Evolutionary conservation across 2,888 invertebrate genomes (phyloP), one percentile per base, ranked within the genome.

Genomic region (Willowsia nigromaculata): DNA sequence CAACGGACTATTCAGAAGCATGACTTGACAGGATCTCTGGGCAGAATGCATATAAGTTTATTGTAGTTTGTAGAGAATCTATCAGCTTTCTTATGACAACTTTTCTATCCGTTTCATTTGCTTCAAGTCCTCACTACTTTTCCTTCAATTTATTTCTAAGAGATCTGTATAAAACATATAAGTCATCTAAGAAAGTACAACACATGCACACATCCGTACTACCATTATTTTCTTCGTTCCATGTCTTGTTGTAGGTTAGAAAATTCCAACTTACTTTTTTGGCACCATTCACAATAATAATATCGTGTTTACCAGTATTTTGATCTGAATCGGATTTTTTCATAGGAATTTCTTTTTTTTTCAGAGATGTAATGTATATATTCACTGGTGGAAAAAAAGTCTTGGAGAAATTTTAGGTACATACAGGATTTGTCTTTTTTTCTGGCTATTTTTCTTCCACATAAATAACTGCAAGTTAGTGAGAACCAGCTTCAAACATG

Each of bases 101-200:
- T 81, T 59, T 30, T 40, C 50, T 50, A 22, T 85, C 84, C 71
- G 53, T 80, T 87, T 81, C 62, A 68, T 50, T 68, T 83, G 33
- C 50, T 68, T 53, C 33, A 6, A 65, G 37, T 43, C 15, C n/a
- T 25, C 15, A n/a, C 37, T 15, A 13, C n/a, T 33, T 7, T 33
- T n/a, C 62, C 15, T 33, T 11, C n/a, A 68, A 40, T 30, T 25
- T 59, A 33, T 15, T 25, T 18, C 13, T 6, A 37, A 37, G 5
- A 37, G 4, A 9, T 9, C 37, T 9, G 9, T 37, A 37, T 37
- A 37, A 6, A 37, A 6, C 4, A 9, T 6, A 37, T 37, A 37
- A n/a, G n/a, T n/a, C n/a, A n/a, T n/a, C n/a, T n/a, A n/a, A n/a
- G 37, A 37, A 9, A 6, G 5, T 37, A 37, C 37, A 37, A 37